A percentile compares a stretch with the other conserved stretches of the same genome.
phyloP scores from a whole-genome alignment of 2,797 vertebrate genomes.

The Hydrocynus forskahlii region DNA sequence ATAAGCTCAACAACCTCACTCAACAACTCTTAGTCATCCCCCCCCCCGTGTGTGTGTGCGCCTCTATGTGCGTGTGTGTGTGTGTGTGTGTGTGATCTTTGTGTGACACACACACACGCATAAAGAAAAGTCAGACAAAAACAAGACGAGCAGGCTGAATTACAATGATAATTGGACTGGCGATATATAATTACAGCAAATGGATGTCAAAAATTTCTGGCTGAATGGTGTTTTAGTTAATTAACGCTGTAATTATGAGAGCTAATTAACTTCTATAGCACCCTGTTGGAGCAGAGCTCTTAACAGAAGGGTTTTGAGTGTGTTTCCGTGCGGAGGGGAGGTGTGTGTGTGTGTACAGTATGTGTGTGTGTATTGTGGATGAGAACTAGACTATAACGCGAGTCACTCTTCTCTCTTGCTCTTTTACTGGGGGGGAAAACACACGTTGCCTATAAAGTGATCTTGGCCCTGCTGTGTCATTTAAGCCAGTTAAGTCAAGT shows the following conservation, averaged over 20 bases:
- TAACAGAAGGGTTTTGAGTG: constrained; percentile 70
- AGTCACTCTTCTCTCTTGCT: constrained; percentile 16
- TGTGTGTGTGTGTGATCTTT: background rate
- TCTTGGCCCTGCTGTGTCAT: constrained; percentile 16
- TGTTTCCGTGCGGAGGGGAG: constrained; percentile 42
- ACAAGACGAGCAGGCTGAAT: constrained; percentile 77
- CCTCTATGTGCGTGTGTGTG: constrained; percentile 28
- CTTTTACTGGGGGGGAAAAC: constrained; percentile 19
- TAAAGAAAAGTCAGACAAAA: constrained; percentile 70
- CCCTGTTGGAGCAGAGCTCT: constrained; percentile 75
- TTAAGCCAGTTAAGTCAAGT: constrained; percentile 34
- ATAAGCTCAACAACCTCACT: constrained; percentile 40
- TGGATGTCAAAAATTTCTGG: constrained; percentile 88
- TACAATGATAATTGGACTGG: constrained; percentile 84
- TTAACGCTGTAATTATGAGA: constrained; percentile 88
- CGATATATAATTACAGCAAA: constrained; percentile 87
- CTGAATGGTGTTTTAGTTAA: constrained; percentile 90
- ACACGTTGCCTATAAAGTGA: constrained; percentile 29
- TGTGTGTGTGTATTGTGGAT: constrained; percentile 13
- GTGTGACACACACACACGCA: constrained; percentile 39
- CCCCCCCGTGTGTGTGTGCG: constrained; percentile 23
- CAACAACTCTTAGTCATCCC: constrained; percentile 22
- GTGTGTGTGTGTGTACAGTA: constrained; percentile 49
- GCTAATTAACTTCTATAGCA: constrained; percentile 84
- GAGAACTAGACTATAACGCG: constrained; percentile 9